Conservation (phyloP, 2,888 invertebrate species). For the Alloscopus bannaensis region DNA sequence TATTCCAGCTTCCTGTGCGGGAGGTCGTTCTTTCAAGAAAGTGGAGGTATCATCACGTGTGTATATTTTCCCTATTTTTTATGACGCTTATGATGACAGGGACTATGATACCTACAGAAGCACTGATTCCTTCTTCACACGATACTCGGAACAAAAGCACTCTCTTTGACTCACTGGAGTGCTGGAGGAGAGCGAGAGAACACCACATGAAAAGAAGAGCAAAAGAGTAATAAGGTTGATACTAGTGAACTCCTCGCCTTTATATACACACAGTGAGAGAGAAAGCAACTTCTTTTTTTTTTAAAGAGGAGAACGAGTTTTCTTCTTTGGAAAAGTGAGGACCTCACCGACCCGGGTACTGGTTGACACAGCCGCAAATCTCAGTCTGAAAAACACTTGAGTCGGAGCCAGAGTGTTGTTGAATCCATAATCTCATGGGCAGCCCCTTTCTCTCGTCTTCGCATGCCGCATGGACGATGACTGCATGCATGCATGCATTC, state of each 20-base stretch:
- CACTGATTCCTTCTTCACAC: slow-evolving; percentile 52
- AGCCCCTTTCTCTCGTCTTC: slow-evolving; percentile 51
- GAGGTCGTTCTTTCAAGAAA: slow-evolving; percentile 29
- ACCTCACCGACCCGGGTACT: slow-evolving; percentile 64
- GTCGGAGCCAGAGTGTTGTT: slow-evolving; percentile 62
- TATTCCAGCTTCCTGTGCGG: slow-evolving; percentile 41
- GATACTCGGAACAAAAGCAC: slow-evolving; percentile 40
- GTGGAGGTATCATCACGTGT: slow-evolving; percentile 32
- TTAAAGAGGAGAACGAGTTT: slow-evolving; percentile 28
- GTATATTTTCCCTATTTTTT: slow-evolving; percentile 2
- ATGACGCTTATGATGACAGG: slow-evolving; percentile 19
- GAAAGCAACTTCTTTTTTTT: slow-evolving; percentile 6
- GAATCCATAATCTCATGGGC: slow-evolving; percentile 65
- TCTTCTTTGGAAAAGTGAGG: slow-evolving; percentile 45
- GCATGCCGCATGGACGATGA: slow-evolving; percentile 28
- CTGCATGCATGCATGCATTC: slow-evolving; percentile 44
- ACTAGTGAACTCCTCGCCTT: slow-evolving; percentile 30
- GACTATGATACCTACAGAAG: slow-evolving; percentile 41
- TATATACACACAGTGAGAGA: slow-evolving; percentile 25
- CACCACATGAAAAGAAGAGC: slow-evolving; percentile 42
- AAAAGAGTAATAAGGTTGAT: slow-evolving; percentile 44
- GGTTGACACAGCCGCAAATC: slow-evolving; percentile 65
- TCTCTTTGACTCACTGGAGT: slow-evolving; percentile 11
- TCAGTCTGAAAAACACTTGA: slow-evolving; percentile 65
- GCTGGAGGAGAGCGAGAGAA: not conserved